phyloP scores from a whole-genome alignment of 1,140 invertebrate species.

The Chionoecetes opilio region DNA sequence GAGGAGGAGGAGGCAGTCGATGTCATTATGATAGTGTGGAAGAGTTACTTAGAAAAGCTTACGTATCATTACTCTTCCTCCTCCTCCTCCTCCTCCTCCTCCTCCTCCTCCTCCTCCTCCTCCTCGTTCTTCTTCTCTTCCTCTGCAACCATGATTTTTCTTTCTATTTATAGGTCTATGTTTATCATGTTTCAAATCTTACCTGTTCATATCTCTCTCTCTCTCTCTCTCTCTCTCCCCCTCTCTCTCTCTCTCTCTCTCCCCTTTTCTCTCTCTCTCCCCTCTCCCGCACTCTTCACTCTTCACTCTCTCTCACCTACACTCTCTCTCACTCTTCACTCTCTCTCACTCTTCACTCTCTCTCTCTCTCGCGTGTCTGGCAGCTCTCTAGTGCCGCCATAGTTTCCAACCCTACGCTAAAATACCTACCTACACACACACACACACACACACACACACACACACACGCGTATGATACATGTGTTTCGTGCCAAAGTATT shows the following conservation, averaged over 20 bases:
- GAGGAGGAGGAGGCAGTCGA: no score
- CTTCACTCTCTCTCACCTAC: no score
- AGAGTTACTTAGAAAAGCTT: no score
- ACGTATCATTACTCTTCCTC: background rate
- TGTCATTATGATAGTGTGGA: no score
- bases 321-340: background rate
- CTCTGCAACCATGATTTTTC: no score
- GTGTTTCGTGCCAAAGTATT: background rate
- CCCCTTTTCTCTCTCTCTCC: no score
- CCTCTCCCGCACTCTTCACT: no score
- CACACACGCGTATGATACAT: background rate
- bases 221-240: background rate
- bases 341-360: background rate
- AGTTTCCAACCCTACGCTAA: background rate
- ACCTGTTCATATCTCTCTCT: no score
- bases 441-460: slow-evolving; percentile 27
- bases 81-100: slow-evolving; percentile 14
- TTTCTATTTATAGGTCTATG: no score
- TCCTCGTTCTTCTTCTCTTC: background rate
- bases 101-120: background rate
- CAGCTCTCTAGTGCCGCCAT: background rate
- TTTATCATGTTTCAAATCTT: no score
- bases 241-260: background rate
- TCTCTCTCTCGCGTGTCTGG: slow-evolving; percentile 1
- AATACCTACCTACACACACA: background rate